Evolutionary conservation across 2,888 invertebrate species (phyloP).

Genomic region (Drosophila anomelani): DNA sequence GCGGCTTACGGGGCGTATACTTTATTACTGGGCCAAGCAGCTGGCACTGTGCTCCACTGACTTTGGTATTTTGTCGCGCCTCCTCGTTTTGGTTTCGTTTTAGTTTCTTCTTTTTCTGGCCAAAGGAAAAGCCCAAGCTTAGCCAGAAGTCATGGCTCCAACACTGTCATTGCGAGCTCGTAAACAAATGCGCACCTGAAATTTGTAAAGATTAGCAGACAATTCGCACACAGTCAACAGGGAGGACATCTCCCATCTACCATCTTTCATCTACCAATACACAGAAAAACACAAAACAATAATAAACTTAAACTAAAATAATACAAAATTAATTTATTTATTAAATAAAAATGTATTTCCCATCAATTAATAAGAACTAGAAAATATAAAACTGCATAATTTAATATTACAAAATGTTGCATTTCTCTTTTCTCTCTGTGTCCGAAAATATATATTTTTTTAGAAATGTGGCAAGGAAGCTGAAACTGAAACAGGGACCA

Average conservation of each 20-base stretch:
- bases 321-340: neutral
- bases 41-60: neutral
- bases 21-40: constrained; percentile 16
- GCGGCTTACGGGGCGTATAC: neutral
- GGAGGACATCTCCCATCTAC: constrained; percentile 30
- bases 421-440: neutral
- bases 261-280: constrained; percentile 13
- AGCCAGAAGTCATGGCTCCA: constrained; percentile 39
- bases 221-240: constrained; percentile 76
- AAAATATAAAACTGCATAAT: neutral
- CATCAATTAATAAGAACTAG: neutral
- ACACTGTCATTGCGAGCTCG: constrained; percentile 27
- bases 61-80: neutral
- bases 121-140: constrained; percentile 29
- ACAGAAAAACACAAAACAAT: neutral
- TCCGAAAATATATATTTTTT: neutral
- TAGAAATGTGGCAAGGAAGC: neutral
- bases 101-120: neutral
- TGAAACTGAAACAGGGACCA: constrained; percentile 14
- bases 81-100: neutral
- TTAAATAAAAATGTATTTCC: neutral
- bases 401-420: no score
- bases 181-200: constrained; percentile 74
- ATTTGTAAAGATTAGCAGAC: constrained; percentile 80
- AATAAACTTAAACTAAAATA: neutral